phyloP scores from a whole-genome alignment of 1,140 invertebrate genomes.

The Sycophila sp. region DNA sequence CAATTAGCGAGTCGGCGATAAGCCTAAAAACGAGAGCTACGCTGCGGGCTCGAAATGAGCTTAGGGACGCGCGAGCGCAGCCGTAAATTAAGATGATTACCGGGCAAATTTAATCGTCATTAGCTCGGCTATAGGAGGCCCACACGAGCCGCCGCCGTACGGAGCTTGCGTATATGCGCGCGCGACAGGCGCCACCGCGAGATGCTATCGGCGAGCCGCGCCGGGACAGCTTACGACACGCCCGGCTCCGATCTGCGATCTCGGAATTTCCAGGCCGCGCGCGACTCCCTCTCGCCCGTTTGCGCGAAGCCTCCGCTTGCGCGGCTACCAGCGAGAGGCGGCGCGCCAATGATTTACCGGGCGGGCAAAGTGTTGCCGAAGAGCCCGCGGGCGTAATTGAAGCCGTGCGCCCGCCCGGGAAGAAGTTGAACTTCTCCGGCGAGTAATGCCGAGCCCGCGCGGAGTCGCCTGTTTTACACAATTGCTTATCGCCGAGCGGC shows the following conservation, averaged over 20 bases:
- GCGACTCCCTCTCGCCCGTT: not conserved
- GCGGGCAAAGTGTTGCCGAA: conserved; percentile 43
- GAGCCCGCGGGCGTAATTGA: conserved; percentile 13
- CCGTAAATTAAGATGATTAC: conserved; percentile 27
- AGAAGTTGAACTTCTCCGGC: not conserved
- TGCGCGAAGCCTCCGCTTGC: not conserved
- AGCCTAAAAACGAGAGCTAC: not conserved
- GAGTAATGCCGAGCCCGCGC: not conserved
- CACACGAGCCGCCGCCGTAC: not conserved
- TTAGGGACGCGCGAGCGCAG: not conserved
- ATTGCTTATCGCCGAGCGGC: not conserved
- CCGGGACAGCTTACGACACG: conserved; percentile 49
- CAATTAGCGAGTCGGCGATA: conserved; percentile 12
- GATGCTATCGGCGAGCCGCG: conserved; percentile 41
- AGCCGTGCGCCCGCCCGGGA: not conserved
- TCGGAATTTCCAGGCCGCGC: conserved; percentile 36
- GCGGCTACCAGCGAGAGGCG: not conserved
- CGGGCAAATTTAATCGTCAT: conserved; percentile 10
- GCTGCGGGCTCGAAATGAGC: not conserved
- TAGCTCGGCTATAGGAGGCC: conserved; percentile 8
- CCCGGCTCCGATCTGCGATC: conserved; percentile 41
- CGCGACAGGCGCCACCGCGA: conserved; percentile 45
- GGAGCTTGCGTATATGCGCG: conserved; percentile 22
- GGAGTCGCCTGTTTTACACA: not conserved
- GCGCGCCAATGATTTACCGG: conserved; percentile 19